These are phyloP conservation scores for Exephanes ischioxanthus DNA, from an alignment of 2,888 invertebrate species.

Conservation along the genomic window DNA sequence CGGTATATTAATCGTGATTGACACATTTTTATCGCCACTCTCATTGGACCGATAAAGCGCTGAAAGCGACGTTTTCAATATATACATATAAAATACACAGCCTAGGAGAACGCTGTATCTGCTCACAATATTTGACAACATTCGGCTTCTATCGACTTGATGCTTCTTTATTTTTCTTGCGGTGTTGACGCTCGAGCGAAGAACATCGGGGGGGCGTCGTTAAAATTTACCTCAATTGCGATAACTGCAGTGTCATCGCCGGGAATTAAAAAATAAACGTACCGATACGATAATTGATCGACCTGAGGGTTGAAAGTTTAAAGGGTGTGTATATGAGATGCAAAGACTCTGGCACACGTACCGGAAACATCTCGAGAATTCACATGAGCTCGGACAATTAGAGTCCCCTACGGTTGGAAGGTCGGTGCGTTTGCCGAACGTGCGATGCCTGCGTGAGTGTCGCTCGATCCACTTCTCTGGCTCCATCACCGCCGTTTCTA, in stretches of 20 bases:
- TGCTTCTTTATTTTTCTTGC: background rate
- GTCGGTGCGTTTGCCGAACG: slow-evolving; percentile 66
- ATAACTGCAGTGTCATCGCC: background rate
- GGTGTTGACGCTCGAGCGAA: background rate
- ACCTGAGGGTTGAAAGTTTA: background rate
- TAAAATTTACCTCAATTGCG: background rate
- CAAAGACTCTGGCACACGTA: slow-evolving; percentile 26
- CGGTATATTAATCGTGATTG: slow-evolving; percentile 53
- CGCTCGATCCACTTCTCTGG: slow-evolving; percentile 15
- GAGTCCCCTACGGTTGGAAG: slow-evolving; percentile 50
- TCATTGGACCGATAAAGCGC: slow-evolving; percentile 45
- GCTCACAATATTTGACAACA: slow-evolving; percentile 3
- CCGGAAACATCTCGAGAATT: slow-evolving; percentile 26
- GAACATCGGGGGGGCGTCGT: background rate
- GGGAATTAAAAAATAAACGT: background rate
- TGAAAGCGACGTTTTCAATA: background rate
- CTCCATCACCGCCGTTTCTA: slow-evolving; percentile 23
- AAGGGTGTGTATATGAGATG: background rate
- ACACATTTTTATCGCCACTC: slow-evolving; percentile 50
- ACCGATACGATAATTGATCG: background rate
- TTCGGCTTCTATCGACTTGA: background rate
- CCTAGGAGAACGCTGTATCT: background rate
- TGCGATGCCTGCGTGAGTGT: slow-evolving; percentile 63
- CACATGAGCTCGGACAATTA: slow-evolving; percentile 62
- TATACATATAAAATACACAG: background rate